A percentile compares a stretch with the other conserved stretches of the same genome.
Conservation (phyloP, 30 jellyfish, hydroid and myxozoan species). For the Nemopilema nomurai region DNA sequence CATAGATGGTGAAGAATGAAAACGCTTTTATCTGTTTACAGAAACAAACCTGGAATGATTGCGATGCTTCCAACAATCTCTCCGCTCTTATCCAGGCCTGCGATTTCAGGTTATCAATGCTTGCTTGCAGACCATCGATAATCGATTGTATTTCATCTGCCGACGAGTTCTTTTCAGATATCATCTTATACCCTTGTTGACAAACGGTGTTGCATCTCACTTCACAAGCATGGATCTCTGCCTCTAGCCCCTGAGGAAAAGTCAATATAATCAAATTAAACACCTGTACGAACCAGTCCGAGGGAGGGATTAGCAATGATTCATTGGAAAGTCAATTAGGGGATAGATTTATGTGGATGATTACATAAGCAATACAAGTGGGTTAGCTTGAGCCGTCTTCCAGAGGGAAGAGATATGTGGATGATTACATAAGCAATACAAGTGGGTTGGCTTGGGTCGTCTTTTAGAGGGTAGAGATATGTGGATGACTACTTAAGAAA, state of each 20-base stretch:
- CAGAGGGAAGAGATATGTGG: too few species aligned
- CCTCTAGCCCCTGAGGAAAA: conserved; percentile 39
- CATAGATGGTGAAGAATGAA: background rate
- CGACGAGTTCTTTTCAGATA: conserved; percentile 18
- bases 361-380: too few species aligned
- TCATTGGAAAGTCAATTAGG: too few species aligned
- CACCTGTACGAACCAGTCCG: background rate
- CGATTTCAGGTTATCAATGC: conserved; percentile 35
- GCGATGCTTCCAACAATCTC: conserved; percentile 68
- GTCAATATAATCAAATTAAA: background rate
- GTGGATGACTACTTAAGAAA: too few species aligned
- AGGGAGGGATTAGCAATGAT: too few species aligned
- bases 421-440: too few species aligned
- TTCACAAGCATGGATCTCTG: conserved; percentile 66
- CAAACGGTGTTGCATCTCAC: conserved; percentile 52
- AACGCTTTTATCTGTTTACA: background rate
- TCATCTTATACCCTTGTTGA: conserved; percentile 27
- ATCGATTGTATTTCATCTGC: conserved; percentile 23
- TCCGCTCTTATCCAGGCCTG: conserved; percentile 51
- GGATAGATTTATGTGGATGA: too few species aligned
- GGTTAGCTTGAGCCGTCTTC: too few species aligned
- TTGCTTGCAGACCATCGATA: conserved; percentile 30
- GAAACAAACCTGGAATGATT: conserved; percentile 62
- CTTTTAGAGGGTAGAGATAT: too few species aligned
- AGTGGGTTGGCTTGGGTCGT: too few species aligned